Evolutionary conservation across 2,888 invertebrate genomes (phyloP), one percentile per base, ranked within the genome.

Genomic region (Neria commutata): DNA sequence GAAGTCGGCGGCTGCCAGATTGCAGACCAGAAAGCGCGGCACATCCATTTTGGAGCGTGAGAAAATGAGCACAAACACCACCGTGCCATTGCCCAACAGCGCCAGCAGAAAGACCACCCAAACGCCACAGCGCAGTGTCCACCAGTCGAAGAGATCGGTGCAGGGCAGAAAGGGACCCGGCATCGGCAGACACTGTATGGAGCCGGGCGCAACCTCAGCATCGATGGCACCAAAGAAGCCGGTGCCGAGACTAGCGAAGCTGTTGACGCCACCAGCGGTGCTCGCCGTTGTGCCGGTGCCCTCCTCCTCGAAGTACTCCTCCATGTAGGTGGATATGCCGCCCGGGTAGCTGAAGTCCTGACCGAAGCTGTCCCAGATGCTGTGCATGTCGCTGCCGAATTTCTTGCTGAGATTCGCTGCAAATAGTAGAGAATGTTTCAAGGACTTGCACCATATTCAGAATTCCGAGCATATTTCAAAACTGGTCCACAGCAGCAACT

Each of bases 41-140:
- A 98, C 96, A 81, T 97, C 96, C 88, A 98, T 93, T 83, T 97
- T 95, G 68, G 91, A 91, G 69, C 94, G 87, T 56, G 94, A 92
- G 81, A 91, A 94, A 66, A 96, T 86, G 54, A 97, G 86, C 48
- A 98, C 96, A 76, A 96, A 92, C 14, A 97, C 94, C 10, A 98
- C 97, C 0, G 93, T 93, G 47, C 95, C 96, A 81, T 98, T 98
- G 64, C 98, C 98, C 52, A 98, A 86, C 84, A 98, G 89, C 40
- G 98, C 96, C 71, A 97, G 85, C 58, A 98, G 87, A 83, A 98
- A 98, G 46, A 98, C 96, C 16, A 95, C 90, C 98, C 98, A 98
- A 52, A 98, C 95, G 19, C 97, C 96, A 79, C 96, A 97, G 42
- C 96, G 88, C 70, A 97, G 83, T 3, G 95, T 95, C 97, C 97